Conservation (phyloP, 2,113 vertebrate species). For the Garra rufa region DNA sequence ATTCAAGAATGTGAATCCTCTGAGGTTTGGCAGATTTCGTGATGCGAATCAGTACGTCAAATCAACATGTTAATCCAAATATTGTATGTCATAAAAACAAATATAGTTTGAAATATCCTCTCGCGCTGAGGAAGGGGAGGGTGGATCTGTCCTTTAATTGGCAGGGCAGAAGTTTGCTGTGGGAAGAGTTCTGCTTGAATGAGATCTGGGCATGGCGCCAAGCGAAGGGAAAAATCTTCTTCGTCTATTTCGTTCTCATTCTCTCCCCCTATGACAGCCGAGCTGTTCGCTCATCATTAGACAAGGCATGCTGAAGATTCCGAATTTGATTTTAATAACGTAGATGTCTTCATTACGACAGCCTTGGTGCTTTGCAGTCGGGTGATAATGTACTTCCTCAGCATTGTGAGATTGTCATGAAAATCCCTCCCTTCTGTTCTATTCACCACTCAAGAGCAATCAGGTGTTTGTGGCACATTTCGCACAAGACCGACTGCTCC, state of each 20-base stretch:
- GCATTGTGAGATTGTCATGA: conserved; percentile 78
- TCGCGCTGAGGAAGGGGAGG: conserved; percentile 74
- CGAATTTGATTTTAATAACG: conserved; percentile 96
- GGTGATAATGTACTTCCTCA: conserved; percentile 77
- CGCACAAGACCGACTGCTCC: conserved; percentile 71
- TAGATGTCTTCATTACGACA: conserved; percentile 91
- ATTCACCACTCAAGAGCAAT: conserved; percentile 78
- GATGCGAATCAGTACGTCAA: conserved; percentile 13
- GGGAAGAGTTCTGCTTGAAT: conserved; percentile 94
- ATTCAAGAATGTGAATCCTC: conserved; percentile 7
- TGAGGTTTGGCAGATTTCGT: neutral
- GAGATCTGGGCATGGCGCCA: conserved; percentile 95
- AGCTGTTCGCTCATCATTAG: conserved; percentile 88
- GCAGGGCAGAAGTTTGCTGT: conserved; percentile 83
- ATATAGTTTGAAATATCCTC: conserved; percentile 59
- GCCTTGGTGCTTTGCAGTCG: conserved; percentile 81
- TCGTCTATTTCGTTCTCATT: conserved; percentile 63
- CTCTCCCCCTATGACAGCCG: conserved; percentile 88
- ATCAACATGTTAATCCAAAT: conserved; percentile 42
- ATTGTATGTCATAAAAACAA: conserved; percentile 33
- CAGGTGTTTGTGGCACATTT: conserved; percentile 77
- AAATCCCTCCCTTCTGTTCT: conserved; percentile 72
- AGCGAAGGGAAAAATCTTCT: conserved; percentile 89
- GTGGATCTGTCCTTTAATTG: conserved; percentile 82
- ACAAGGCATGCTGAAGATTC: conserved; percentile 85